Conservation (phyloP, 2,888 invertebrate genomes). For the Watsonalla cultraria region DNA sequence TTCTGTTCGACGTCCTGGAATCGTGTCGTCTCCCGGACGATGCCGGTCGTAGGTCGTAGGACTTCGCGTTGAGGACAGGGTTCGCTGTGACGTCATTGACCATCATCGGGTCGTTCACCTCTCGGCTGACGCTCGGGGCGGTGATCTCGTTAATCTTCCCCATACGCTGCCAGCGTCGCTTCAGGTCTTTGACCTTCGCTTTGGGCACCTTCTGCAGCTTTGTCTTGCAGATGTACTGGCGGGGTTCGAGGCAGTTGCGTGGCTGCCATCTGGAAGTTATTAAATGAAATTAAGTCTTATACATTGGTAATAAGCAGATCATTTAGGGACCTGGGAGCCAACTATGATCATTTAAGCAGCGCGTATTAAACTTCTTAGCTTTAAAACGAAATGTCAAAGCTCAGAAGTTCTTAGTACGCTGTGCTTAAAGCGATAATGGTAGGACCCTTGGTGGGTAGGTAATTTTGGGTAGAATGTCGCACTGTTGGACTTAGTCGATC, state of each 20-base stretch:
- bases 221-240: constrained; percentile 85
- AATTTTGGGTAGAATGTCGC: too few species aligned
- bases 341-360: too few species aligned
- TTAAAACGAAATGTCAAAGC: too few species aligned
- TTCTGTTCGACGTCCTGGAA: constrained; percentile 10
- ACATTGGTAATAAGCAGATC: background rate
- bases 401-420: too few species aligned
- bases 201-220: constrained; percentile 73
- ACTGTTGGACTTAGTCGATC: too few species aligned
- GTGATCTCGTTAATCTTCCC: constrained; percentile 78
- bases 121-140: constrained; percentile 57
- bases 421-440: too few species aligned
- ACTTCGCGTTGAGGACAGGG: constrained; percentile 52
- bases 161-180: constrained; percentile 69
- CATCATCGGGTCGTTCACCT: constrained; percentile 52
- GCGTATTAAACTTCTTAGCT: too few species aligned
- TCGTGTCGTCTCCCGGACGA: constrained; percentile 24
- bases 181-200: constrained; percentile 64
- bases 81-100: constrained; percentile 55
- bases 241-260: constrained; percentile 80
- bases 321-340: background rate
- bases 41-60: constrained; percentile 54
- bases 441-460: too few species aligned
- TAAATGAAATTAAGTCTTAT: background rate
- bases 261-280: constrained; percentile 80